phyloP scores from a whole-genome alignment of 2,113 vertebrate species.

The Osmerus eperlanus region DNA sequence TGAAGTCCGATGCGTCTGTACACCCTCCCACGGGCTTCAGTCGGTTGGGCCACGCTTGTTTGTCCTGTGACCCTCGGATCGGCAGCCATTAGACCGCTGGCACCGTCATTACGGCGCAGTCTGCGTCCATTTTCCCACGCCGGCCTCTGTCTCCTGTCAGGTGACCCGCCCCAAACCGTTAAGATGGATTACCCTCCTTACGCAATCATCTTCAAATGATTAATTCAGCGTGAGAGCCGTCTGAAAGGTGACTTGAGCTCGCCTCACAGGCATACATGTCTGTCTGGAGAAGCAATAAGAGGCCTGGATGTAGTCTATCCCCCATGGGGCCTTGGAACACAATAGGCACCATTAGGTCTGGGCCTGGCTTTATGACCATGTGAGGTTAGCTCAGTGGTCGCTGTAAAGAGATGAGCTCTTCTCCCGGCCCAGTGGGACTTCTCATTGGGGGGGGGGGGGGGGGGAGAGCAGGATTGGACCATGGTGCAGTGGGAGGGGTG shows the following conservation, averaged over 20 bases:
- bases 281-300: constrained; percentile 46
- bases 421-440: constrained; percentile 50
- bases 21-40: no score
- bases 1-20: no score
- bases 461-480: no score
- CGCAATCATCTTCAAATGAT: constrained; percentile 64
- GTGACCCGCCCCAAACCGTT: constrained; percentile 42
- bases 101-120: no score
- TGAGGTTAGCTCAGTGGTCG: constrained; percentile 35
- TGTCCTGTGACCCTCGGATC: no score
- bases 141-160: constrained; percentile 41
- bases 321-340: constrained; percentile 27
- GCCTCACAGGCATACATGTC: constrained; percentile 57
- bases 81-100: no score
- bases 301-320: constrained; percentile 52
- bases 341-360: constrained; percentile 25
- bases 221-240: constrained; percentile 53
- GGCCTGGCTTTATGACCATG: constrained; percentile 31
- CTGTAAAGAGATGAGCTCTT: constrained; percentile 31
- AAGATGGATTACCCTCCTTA: constrained; percentile 58
- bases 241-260: constrained; percentile 61
- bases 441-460: constrained; percentile 32
- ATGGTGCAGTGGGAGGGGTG: no score
- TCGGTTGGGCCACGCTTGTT: no score
- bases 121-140: constrained; percentile 19